Conservation (phyloP, 2,113 vertebrate genomes). For the Nothobranchius furzeri region DNA sequence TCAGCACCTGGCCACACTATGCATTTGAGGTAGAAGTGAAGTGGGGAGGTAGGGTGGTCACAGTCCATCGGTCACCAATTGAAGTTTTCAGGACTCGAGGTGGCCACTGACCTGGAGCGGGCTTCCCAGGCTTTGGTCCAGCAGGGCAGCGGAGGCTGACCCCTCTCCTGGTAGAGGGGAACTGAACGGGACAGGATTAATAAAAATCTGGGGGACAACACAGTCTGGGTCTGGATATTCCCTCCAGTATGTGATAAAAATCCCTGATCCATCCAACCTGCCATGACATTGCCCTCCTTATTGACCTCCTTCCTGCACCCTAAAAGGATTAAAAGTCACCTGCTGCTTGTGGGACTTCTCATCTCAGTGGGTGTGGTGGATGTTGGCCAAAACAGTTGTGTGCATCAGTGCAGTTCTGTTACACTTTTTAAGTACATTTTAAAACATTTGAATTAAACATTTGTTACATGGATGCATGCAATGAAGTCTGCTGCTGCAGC, state of each 20-base stretch:
- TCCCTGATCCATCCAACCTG: not conserved
- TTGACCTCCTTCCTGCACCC: not conserved
- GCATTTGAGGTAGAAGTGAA: constrained; percentile 31
- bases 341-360: not conserved
- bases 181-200: not conserved
- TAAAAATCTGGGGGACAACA: constrained; percentile 2
- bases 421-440: too few relatives aligned
- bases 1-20: constrained; percentile 65
- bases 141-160: constrained; percentile 6
- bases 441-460: too few relatives aligned
- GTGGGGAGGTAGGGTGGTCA: constrained; percentile 35
- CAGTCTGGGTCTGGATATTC: not conserved
- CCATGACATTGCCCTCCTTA: not conserved
- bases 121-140: constrained; percentile 19
- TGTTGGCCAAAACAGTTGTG: too few relatives aligned
- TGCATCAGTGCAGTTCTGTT: too few relatives aligned
- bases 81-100: constrained; percentile 23
- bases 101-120: constrained; percentile 35
- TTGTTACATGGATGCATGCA: too few relatives aligned
- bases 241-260: not conserved
- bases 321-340: not conserved
- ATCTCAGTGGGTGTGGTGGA: not conserved
- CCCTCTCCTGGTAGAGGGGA: not conserved
- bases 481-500: too few relatives aligned
- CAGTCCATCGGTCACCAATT: constrained; percentile 54